phyloP scores from a whole-genome alignment of 2,888 invertebrate species.

The Tipula unca region DNA sequence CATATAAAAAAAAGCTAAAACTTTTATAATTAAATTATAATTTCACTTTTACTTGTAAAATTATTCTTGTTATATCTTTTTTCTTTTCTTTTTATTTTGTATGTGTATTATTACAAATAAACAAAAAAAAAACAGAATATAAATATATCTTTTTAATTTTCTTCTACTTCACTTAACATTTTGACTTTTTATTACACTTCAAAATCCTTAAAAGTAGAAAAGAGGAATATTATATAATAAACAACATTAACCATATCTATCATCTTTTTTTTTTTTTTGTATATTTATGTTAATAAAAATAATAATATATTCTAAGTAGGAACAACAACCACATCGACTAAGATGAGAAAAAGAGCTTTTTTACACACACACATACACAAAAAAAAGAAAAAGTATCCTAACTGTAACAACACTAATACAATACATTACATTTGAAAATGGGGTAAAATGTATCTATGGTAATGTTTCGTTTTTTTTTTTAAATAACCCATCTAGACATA shows the following conservation, averaged over 20 bases:
- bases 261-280: neutral
- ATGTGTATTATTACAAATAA: neutral
- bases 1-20: neutral
- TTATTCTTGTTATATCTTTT: neutral
- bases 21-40: conserved; percentile 14
- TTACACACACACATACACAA: neutral
- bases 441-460: neutral
- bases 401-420: neutral
- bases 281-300: conserved; percentile 8
- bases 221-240: neutral
- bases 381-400: neutral
- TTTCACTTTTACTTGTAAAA: neutral
- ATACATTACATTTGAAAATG: neutral
- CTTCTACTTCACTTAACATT: conserved; percentile 8
- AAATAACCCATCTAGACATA: conserved; percentile 4
- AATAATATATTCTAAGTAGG: conserved; percentile 3
- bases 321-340: neutral
- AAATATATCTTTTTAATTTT: neutral
- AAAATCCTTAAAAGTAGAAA: neutral
- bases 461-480: neutral
- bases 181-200: conserved; percentile 8
- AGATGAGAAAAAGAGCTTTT: neutral
- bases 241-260: conserved; percentile 14
- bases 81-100: neutral
- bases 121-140: neutral